A percentile compares a stretch with the other conserved stretches of the same genome.
phyloP scores from a whole-genome alignment of 2,113 vertebrate species.

The Spilogale gracilis region DNA sequence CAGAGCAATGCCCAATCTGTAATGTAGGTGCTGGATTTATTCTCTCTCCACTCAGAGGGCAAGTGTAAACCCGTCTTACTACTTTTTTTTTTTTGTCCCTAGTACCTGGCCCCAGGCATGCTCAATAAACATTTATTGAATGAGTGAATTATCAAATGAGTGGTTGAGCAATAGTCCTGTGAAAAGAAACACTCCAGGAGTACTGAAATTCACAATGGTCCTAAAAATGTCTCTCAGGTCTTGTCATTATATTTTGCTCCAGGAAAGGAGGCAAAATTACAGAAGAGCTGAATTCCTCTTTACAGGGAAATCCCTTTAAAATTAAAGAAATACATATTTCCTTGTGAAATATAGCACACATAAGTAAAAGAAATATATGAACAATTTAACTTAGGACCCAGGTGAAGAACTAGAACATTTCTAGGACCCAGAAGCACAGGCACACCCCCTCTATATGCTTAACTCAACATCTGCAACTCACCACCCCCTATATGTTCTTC shows the following conservation, averaged over 20 bases:
- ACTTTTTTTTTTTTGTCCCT: neutral
- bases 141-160: neutral
- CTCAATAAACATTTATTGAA: neutral
- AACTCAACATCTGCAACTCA: neutral
- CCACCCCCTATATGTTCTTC: neutral
- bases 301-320: neutral
- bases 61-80: neutral
- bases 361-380: neutral
- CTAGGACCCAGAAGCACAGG: neutral
- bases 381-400: neutral
- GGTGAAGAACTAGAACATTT: neutral
- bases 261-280: slow-evolving; percentile 6
- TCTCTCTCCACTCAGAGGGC: neutral
- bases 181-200: neutral
- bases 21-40: neutral
- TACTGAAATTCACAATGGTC: neutral
- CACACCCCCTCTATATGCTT: neutral
- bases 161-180: neutral
- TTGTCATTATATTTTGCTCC: neutral
- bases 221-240: neutral
- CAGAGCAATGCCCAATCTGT: neutral
- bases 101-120: neutral
- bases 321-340: neutral
- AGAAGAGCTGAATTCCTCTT: neutral
- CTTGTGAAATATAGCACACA: neutral